Conservation (phyloP, 2,113 vertebrate species). For the Albula goreensis region DNA sequence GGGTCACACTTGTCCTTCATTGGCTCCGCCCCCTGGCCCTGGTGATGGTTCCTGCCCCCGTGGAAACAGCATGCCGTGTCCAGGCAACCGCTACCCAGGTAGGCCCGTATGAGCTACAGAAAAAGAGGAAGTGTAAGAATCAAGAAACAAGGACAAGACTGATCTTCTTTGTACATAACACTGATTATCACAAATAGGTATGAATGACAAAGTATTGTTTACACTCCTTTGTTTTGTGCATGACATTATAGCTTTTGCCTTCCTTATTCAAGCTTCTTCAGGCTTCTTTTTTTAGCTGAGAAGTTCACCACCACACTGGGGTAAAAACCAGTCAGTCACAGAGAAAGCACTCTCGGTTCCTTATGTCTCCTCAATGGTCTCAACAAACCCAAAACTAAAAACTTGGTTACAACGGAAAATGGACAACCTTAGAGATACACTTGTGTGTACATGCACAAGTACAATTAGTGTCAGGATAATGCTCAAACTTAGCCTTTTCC, state of each 20-base stretch:
- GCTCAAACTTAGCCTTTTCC: too few relatives aligned
- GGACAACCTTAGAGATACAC: too few relatives aligned
- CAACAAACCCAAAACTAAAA: too few relatives aligned
- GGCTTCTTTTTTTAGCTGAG: neutral
- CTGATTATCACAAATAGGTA: neutral
- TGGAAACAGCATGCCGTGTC: constrained; percentile 20
- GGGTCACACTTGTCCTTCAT: neutral
- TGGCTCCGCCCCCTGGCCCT: constrained; percentile 27
- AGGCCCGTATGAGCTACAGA: constrained; percentile 13
- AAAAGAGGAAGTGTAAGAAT: neutral
- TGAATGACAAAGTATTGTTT: neutral
- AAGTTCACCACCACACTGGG: neutral
- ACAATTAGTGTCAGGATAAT: too few relatives aligned
- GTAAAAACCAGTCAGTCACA: neutral
- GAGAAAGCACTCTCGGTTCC: neutral
- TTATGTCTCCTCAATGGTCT: too few relatives aligned
- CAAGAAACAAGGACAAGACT: neutral
- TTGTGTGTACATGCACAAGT: too few relatives aligned
- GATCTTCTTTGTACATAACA: neutral
- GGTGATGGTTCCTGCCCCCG: neutral
- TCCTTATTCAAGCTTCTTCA: neutral
- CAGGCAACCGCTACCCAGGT: constrained; percentile 13
- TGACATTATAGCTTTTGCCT: neutral
- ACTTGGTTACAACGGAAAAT: too few relatives aligned
- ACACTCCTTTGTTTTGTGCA: neutral